Conservation (phyloP, 1,140 invertebrate genomes). For the Microplitis demolitor region DNA sequence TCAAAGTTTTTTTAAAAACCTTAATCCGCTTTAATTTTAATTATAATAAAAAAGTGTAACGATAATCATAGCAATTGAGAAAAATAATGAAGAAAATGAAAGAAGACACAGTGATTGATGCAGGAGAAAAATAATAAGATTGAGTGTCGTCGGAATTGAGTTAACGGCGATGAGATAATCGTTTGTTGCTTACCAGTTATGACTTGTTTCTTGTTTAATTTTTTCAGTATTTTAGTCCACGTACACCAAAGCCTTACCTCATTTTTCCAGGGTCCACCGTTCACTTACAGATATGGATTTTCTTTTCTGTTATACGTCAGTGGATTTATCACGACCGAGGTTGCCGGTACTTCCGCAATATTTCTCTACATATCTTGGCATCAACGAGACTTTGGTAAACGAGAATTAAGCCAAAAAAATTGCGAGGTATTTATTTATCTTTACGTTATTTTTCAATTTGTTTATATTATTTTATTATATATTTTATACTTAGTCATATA, state of each 20-base stretch:
- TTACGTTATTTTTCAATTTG: conserved; percentile 23
- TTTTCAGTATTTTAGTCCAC: not conserved
- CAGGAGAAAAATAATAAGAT: not conserved
- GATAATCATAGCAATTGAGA: too few species aligned
- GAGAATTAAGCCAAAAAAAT: conserved; percentile 54
- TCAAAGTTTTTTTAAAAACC: too few species aligned
- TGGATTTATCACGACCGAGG: conserved; percentile 81
- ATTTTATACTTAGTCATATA: conserved; percentile 21
- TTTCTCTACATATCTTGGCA: conserved; percentile 83
- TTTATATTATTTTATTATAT: not conserved
- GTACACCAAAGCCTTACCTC: conserved; percentile 20
- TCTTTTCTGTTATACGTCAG: conserved; percentile 84
- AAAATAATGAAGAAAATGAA: not conserved
- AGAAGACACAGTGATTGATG: not conserved
- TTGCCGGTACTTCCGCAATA: conserved; percentile 83
- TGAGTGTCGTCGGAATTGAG: not conserved
- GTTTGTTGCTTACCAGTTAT: not conserved
- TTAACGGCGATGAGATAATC: conserved; percentile 2
- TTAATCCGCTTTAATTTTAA: too few species aligned
- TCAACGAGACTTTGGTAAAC: conserved; percentile 64
- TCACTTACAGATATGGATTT: conserved; percentile 86
- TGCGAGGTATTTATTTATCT: conserved; percentile 40
- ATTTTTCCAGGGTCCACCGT: conserved; percentile 73
- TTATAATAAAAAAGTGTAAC: too few species aligned
- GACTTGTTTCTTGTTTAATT: not conserved